Percentiles rank a stretch among this genome's conserved stretches.
phyloP scores from a whole-genome alignment of 2,888 invertebrate species.

The Rhopalosiphum nymphaeae region DNA sequence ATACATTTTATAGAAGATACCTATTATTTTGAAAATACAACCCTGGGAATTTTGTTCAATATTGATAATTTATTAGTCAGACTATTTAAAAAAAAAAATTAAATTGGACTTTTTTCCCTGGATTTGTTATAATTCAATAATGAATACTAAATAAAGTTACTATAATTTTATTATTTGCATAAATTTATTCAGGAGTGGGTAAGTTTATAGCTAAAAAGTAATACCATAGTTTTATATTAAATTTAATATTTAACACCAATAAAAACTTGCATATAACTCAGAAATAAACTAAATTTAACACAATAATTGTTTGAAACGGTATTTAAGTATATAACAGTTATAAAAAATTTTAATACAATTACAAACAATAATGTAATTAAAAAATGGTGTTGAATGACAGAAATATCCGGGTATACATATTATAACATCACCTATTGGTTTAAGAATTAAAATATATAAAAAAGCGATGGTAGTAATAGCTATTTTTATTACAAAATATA shows the following conservation, averaged over 20 bases:
- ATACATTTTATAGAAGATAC: background rate
- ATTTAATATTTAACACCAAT: background rate
- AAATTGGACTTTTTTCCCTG: background rate
- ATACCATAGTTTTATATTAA: background rate
- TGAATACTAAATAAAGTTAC: background rate
- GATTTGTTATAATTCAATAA: background rate
- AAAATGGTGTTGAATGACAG: background rate
- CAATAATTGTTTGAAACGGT: background rate
- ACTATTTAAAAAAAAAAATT: too few relatives aligned
- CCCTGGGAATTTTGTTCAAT: background rate
- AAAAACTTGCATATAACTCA: background rate
- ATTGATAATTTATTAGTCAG: too few relatives aligned
- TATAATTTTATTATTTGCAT: background rate
- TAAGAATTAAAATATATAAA: background rate
- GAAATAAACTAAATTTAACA: background rate
- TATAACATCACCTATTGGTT: background rate
- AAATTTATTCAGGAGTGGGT: background rate
- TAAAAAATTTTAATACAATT: background rate
- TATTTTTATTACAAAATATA: background rate
- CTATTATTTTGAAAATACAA: background rate
- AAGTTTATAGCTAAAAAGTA: background rate
- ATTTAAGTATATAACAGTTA: background rate
- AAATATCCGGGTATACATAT: background rate
- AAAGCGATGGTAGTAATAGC: too few relatives aligned
- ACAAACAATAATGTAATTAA: background rate